phyloP scores from a whole-genome alignment of 2,113 vertebrate genomes.

The Sprattus sprattus region DNA sequence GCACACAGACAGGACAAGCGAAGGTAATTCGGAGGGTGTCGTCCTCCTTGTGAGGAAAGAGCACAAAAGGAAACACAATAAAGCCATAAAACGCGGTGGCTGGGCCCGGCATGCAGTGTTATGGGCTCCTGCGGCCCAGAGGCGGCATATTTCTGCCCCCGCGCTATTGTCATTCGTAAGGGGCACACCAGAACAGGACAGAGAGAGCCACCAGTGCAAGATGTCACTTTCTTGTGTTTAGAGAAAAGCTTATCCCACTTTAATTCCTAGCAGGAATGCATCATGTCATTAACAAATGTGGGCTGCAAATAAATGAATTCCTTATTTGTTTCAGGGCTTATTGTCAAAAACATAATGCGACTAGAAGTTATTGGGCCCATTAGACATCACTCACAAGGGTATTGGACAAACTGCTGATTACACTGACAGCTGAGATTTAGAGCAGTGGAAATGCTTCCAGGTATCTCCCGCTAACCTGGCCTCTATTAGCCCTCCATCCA shows the following conservation, averaged over 20 bases:
- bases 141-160: conserved; percentile 74
- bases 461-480: background rate
- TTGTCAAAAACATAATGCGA: conserved; percentile 13
- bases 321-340: background rate
- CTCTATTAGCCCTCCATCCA: background rate
- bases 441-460: background rate
- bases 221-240: conserved; percentile 33
- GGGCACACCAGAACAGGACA: conserved; percentile 39
- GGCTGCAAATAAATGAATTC: background rate
- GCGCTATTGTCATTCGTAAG: conserved; percentile 76
- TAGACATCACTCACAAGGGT: background rate
- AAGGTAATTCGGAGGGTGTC: conserved; percentile 56
- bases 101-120: conserved; percentile 63
- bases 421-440: conserved; percentile 3
- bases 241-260: conserved; percentile 25
- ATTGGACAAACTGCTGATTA: background rate
- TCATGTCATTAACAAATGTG: background rate
- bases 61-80: conserved; percentile 69
- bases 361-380: background rate
- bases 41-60: conserved; percentile 55
- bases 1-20: conserved; percentile 18
- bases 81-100: conserved; percentile 72
- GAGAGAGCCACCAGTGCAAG: conserved; percentile 37
- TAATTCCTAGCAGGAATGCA: background rate
- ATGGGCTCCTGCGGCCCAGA: conserved; percentile 68